These are phyloP conservation scores for Eretmochelys imbricata DNA, from an alignment of 2,113 vertebrate genomes.

Conservation along the genomic window DNA sequence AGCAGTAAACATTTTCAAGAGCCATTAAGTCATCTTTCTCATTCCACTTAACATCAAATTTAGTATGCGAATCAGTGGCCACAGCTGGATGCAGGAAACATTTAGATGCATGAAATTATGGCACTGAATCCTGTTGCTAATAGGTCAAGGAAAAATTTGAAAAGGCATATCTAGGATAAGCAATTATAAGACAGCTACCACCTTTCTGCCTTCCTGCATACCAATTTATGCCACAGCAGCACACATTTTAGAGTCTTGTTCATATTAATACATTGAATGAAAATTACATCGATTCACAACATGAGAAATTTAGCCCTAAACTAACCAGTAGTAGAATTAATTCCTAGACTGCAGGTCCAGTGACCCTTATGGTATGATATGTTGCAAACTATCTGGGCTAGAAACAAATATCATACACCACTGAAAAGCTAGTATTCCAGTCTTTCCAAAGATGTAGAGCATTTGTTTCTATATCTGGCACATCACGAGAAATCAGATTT, in stretches of 20 bases:
- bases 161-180: neutral
- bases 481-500: accelerated
- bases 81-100: conserved; percentile 52
- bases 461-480: neutral
- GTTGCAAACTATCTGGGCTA: neutral
- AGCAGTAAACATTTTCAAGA: conserved; percentile 65
- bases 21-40: conserved; percentile 72
- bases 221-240: neutral
- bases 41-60: conserved; percentile 39
- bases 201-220: neutral
- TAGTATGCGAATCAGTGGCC: conserved; percentile 22
- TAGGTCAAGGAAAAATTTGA: neutral
- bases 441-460: neutral
- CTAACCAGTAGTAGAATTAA: neutral
- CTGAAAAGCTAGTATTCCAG: neutral
- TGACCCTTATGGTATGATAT: neutral
- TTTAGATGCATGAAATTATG: conserved; percentile 4
- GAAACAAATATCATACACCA: neutral
- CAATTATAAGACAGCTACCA: neutral
- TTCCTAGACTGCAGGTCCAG: neutral
- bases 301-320: neutral
- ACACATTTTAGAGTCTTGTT: neutral
- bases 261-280: neutral
- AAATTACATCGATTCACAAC: neutral
- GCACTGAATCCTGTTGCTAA: neutral